Conservation (phyloP, 1,140 invertebrate genomes). For the Camponotus vicinus region DNA sequence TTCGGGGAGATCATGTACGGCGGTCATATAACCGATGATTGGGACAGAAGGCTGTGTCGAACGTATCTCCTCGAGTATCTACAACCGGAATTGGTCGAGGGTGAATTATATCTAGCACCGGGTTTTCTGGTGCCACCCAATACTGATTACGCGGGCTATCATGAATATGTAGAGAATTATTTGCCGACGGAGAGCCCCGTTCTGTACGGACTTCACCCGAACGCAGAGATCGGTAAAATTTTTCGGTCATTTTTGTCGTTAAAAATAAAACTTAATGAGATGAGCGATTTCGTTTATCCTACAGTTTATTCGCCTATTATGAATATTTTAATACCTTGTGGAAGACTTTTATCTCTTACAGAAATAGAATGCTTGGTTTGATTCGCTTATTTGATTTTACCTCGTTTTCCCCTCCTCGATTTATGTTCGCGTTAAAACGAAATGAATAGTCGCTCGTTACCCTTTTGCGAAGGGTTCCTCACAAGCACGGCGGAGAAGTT, state of each 20-base stretch:
- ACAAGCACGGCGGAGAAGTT: conserved; percentile 94
- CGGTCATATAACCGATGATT: conserved; percentile 98
- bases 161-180: conserved; percentile 95
- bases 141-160: conserved; percentile 95
- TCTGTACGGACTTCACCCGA: conserved; percentile 97
- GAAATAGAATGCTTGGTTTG: neutral
- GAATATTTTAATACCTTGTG: too few species aligned
- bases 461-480: conserved; percentile 88
- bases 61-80: conserved; percentile 96
- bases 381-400: neutral
- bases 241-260: conserved; percentile 8
- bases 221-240: conserved; percentile 95
- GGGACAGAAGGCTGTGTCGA: conserved; percentile 95
- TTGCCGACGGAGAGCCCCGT: conserved; percentile 95
- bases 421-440: neutral
- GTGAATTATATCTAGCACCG: conserved; percentile 93
- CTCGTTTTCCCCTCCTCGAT: neutral
- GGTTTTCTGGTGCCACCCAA: conserved; percentile 94
- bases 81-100: conserved; percentile 94
- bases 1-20: conserved; percentile 99
- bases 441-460: neutral
- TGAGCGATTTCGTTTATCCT: too few species aligned
- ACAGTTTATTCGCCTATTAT: too few species aligned
- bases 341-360: too few species aligned
- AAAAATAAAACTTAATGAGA: neutral